Evolutionary conservation across 2,797 vertebrate genomes (phyloP), one percentile per base, ranked within the genome.

Genomic region (Falco naumanni): DNA sequence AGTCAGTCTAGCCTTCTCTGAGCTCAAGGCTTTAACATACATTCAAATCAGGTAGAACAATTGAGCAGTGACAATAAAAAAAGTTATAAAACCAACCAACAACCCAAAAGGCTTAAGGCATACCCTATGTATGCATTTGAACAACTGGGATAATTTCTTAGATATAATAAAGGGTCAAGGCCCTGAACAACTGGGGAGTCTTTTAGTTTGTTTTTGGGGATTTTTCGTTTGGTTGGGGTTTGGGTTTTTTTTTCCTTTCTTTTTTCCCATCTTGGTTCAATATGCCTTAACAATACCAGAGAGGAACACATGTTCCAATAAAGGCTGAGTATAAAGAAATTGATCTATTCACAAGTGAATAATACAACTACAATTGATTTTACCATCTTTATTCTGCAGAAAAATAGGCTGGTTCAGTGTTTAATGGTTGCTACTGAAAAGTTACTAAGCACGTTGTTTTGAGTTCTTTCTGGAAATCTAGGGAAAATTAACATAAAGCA

Each of bases 91-190:
- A 41, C 13, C 41, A n/a, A 16, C 13, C 41, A 41, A 41, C 41
- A 18, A 41, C 19, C 1, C 6, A 24, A 48, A 43, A n/a, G 5
- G 3, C 16, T 48, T 66, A 60, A 60, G 2, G 4, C 10, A 4
- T 84, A 2, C 2, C 24, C 4, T 10, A 59, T 34, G 5, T 7
- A 51, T 15, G 4, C 5, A 29, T 69, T 76, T 76, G 45, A 68
- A 68, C 6, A 74, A 3, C 37, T 69, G 34, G 60, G 19, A 37
- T 19, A 90, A 53, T 41, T 48, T 69, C 26, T 64, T 86, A 66
- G 1, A 6, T 34, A 57, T 0, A 3, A 51, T 53, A 29, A 20
- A 61, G 13, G 5, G 2, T 51, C 26, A 63, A 16, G 13, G 8
- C 8, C 3, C 8, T 54, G 57, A 84, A 41, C 1, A 37, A 16